Conservation (phyloP, 2,113 vertebrate species). For the Ciconia stormi region DNA sequence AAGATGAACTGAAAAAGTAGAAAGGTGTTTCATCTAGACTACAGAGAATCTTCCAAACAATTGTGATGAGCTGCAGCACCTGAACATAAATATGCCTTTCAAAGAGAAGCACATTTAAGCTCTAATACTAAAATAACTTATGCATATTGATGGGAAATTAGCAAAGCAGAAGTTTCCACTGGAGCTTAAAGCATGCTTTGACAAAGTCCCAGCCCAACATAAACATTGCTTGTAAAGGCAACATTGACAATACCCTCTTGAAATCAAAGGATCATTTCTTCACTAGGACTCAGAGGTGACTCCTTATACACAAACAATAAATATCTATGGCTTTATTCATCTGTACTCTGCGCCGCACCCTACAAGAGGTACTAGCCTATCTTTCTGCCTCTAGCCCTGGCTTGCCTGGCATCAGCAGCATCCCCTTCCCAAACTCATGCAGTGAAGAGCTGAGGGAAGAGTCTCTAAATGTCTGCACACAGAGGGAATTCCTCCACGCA, state of each 20-base stretch:
- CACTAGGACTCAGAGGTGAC: not conserved
- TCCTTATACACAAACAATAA: not conserved
- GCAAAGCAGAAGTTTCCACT: not conserved
- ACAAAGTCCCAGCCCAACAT: not conserved
- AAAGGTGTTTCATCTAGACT: not conserved
- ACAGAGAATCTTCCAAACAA: not conserved
- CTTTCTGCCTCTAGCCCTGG: not conserved
- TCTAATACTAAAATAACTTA: not conserved
- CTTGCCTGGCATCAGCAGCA: not conserved
- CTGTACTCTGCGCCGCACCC: fast-evolving
- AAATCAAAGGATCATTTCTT: not conserved
- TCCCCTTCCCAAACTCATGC: not conserved
- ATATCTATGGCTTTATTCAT: not conserved
- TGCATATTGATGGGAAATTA: not conserved
- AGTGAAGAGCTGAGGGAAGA: not conserved
- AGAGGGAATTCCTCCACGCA: fast-evolving
- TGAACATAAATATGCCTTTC: not conserved
- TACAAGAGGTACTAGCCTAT: fast-evolving
- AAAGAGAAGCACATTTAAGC: not conserved
- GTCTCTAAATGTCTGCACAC: fast-evolving
- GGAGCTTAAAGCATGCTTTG: not conserved
- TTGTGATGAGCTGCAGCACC: not conserved
- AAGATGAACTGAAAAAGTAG: not conserved
- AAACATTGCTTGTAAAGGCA: not conserved
- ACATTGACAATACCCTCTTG: not conserved